Evolutionary conservation across 1,140 invertebrate species (phyloP).

Genomic region (Saccostrea echinata): DNA sequence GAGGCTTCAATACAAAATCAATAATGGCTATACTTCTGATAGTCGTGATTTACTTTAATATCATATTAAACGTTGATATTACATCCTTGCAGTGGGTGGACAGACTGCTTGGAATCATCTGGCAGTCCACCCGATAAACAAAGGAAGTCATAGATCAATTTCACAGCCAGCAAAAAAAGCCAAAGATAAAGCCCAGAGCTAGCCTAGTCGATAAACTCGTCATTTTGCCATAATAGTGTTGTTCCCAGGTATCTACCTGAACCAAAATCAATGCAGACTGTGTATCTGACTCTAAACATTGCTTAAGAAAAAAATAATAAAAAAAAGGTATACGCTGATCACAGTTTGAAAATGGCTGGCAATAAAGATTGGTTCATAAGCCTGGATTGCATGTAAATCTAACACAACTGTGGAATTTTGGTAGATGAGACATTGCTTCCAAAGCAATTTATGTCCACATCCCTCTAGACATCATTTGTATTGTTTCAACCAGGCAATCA

Average conservation of each 20-base stretch:
- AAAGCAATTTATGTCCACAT: not conserved
- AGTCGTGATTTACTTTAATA: slow-evolving; percentile 14
- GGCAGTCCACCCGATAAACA: not conserved
- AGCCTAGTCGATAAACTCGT: slow-evolving; percentile 23
- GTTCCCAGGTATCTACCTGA: slow-evolving; percentile 20
- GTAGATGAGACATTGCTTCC: not conserved
- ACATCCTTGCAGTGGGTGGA: slow-evolving; percentile 8
- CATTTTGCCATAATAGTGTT: slow-evolving; percentile 31
- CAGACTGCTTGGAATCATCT: not conserved
- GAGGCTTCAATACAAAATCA: not conserved
- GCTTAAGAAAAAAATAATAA: slow-evolving; percentile 9
- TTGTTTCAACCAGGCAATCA: slow-evolving; percentile 5
- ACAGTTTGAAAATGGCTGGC: not conserved
- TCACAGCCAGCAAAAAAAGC: slow-evolving; percentile 6
- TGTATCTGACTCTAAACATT: not conserved
- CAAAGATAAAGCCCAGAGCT: not conserved
- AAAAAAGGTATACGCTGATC: slow-evolving; percentile 1
- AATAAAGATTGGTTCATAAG: not conserved
- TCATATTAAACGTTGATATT: slow-evolving; percentile 5
- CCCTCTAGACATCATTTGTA: not conserved
- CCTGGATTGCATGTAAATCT: not conserved
- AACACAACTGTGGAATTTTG: not conserved
- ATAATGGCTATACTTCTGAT: slow-evolving; percentile 3
- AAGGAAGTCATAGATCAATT: slow-evolving; percentile 24
- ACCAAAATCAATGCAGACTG: slow-evolving; percentile 36